phyloP scores from a whole-genome alignment of 2,113 vertebrate genomes.

The Andinoacara biseriatus region DNA sequence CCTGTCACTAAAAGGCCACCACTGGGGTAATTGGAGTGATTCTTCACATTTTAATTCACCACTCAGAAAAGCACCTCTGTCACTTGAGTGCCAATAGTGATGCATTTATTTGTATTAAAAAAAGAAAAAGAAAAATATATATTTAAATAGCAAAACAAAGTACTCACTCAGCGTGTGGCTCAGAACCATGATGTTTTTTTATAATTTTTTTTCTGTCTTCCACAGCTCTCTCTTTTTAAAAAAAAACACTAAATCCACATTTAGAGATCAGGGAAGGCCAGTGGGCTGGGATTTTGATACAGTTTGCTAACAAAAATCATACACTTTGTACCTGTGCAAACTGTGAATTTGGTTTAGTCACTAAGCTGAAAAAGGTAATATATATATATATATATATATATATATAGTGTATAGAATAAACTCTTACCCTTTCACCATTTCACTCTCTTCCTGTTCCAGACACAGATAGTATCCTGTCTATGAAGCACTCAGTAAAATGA shows the following conservation, averaged over 20 bases:
- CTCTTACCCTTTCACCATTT: constrained; percentile 38
- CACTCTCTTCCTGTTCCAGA: constrained; percentile 1
- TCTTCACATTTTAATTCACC: constrained; percentile 73
- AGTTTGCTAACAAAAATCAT: not conserved
- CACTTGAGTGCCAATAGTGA: constrained; percentile 65
- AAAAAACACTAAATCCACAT: not conserved
- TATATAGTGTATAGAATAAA: constrained; percentile 1
- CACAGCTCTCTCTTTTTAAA: not conserved
- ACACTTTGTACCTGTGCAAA: not conserved
- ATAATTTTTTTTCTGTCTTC: not conserved
- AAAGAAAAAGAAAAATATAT: constrained; percentile 20
- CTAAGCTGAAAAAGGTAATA: not conserved
- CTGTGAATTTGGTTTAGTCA: not conserved
- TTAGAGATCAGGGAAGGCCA: not conserved
- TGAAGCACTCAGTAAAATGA: not conserved
- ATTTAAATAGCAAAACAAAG: not conserved
- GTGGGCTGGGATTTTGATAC: not conserved
- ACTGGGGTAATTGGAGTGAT: constrained; percentile 74
- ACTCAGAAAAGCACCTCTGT: constrained; percentile 64
- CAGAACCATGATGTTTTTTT: not conserved
- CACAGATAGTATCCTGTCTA: not conserved
- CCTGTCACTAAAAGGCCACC: constrained; percentile 73
- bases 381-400: not conserved
- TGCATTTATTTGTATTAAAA: constrained; percentile 58
- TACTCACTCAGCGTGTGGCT: not conserved